phyloP scores from a whole-genome alignment of 2,113 vertebrate genomes.

The Casuarius casuarius region DNA sequence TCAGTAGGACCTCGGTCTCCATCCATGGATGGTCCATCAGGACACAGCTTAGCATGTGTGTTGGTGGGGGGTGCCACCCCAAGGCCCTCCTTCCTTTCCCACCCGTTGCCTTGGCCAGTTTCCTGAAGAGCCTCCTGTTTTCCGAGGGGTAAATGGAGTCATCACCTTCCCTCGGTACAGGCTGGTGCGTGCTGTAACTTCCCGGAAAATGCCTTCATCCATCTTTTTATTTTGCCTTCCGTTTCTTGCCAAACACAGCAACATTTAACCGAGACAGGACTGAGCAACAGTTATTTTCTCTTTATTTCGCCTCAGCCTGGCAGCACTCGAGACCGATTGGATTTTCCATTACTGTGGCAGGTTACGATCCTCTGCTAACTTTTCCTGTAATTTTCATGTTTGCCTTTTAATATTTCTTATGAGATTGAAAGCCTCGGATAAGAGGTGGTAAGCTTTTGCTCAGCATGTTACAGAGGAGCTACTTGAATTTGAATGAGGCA shows the following conservation, averaged over 20 bases:
- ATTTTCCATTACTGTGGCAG: conserved; percentile 30
- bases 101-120: accelerated
- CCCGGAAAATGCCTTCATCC: neutral
- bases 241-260: neutral
- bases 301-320: neutral
- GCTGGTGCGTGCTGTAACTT: neutral
- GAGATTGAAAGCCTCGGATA: conserved; percentile 32
- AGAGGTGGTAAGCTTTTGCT: conserved; percentile 28
- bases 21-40: accelerated
- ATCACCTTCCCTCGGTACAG: accelerated
- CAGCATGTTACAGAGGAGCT: neutral
- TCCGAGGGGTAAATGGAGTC: neutral
- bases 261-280: neutral
- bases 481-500: conserved; percentile 46
- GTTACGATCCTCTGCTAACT: conserved; percentile 30
- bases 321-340: conserved; percentile 16
- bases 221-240: neutral
- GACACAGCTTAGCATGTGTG: neutral
- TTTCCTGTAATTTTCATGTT: conserved; percentile 58
- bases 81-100: neutral
- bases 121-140: neutral
- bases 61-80: neutral
- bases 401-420: conserved; percentile 48
- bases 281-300: neutral
- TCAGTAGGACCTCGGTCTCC: accelerated